A percentile compares a stretch with the other conserved stretches of the same genome.
phyloP scores from a whole-genome alignment of 2,113 vertebrate genomes.

The Brachirus orientalis region DNA sequence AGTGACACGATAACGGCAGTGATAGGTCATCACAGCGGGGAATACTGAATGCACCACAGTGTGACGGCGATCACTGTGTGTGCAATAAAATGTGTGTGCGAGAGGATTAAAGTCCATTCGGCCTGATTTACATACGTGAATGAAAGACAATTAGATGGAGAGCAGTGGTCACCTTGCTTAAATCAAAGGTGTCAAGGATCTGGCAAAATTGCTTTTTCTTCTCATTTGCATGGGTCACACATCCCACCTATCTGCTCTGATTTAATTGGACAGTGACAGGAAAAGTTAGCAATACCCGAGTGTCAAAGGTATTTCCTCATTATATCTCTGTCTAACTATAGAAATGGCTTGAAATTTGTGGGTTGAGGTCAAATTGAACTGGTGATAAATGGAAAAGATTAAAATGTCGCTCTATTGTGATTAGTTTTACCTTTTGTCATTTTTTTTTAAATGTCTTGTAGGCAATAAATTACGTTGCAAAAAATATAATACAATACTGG shows the following conservation, averaged over 20 bases:
- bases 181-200: constrained; percentile 38
- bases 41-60: not conserved
- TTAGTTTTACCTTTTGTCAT: not conserved
- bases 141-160: constrained; percentile 27
- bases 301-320: constrained; percentile 12
- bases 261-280: constrained; percentile 34
- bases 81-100: not conserved
- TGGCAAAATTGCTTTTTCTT: constrained; percentile 52
- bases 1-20: constrained; percentile 30
- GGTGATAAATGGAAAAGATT: constrained; percentile 13
- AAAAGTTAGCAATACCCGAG: not conserved
- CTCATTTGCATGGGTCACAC: constrained; percentile 55
- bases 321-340: constrained; percentile 1
- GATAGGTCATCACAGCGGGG: constrained; percentile 6
- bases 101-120: constrained; percentile 1
- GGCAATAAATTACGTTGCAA: no score
- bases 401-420: not conserved
- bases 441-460: no score
- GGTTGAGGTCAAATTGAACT: constrained; percentile 11
- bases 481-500: no score
- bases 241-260: constrained; percentile 29
- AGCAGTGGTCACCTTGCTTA: constrained; percentile 29
- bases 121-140: constrained; percentile 11
- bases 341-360: not conserved
- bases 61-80: not conserved